These are phyloP conservation scores for Heterotilapia buettikoferi DNA, from an alignment of 2,113 vertebrate genomes.

Conservation along the genomic window DNA sequence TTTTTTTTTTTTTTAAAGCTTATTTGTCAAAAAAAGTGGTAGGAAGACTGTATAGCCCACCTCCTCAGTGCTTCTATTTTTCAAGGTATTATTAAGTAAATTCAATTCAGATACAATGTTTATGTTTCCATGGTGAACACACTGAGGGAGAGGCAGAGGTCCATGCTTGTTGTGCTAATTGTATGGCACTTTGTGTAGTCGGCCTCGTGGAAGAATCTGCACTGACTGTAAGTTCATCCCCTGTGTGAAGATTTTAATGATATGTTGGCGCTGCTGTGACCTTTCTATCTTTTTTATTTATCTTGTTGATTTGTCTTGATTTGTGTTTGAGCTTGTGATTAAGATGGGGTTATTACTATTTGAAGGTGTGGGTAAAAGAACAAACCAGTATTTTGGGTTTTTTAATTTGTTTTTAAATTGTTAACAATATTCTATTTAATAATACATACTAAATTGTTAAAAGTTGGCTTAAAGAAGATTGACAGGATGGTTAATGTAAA, in stretches of 20 bases:
- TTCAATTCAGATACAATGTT: not conserved
- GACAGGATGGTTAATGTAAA: too few relatives aligned
- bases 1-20: not conserved
- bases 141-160: not conserved
- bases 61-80: not conserved
- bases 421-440: not conserved
- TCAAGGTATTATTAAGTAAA: not conserved
- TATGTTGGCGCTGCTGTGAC: not conserved
- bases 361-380: not conserved
- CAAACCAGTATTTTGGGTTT: not conserved
- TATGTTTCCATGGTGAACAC: constrained; percentile 59
- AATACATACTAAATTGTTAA: not conserved
- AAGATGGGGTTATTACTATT: not conserved
- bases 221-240: not conserved
- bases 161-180: not conserved
- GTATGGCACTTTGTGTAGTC: not conserved
- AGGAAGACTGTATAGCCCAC: not conserved
- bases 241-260: not conserved
- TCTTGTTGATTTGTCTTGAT: not conserved
- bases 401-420: not conserved
- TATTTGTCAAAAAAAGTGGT: not conserved
- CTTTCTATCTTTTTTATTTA: not conserved
- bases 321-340: not conserved
- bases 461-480: not conserved
- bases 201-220: not conserved